These are phyloP conservation scores for Rutilus rutilus DNA, from an alignment of 2,113 vertebrate genomes.

Conservation along the genomic window DNA sequence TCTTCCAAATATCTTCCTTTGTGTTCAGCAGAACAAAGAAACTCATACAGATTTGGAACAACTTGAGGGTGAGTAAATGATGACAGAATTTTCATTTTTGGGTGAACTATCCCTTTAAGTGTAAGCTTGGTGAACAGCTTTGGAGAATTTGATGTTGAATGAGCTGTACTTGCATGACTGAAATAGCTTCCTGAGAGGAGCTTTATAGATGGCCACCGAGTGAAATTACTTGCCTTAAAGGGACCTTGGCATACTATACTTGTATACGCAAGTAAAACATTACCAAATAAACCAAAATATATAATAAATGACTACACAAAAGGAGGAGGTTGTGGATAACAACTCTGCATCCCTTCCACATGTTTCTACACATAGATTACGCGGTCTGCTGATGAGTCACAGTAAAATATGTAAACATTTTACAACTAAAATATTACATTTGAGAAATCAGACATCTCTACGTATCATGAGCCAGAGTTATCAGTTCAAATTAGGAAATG, in stretches of 20 bases:
- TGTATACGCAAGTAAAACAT: background rate
- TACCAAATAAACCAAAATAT: background rate
- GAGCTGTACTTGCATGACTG: too few species aligned
- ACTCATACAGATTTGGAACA: too few species aligned
- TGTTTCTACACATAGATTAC: background rate
- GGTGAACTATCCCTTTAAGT: too few species aligned
- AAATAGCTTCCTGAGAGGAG: too few species aligned
- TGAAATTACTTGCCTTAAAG: background rate
- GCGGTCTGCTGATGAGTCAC: background rate
- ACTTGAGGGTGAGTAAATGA: too few species aligned
- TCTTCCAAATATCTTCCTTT: too few species aligned
- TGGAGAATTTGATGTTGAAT: too few species aligned
- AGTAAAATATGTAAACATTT: background rate
- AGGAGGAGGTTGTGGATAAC: background rate
- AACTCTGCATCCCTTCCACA: background rate
- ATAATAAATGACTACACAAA: background rate
- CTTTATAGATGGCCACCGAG: too few species aligned
- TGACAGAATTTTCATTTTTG: too few species aligned
- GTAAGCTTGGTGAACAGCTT: too few species aligned
- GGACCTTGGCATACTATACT: background rate
- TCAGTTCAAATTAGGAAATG: slow-evolving; percentile 2
- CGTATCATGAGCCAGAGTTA: background rate
- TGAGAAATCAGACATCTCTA: background rate
- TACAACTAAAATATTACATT: background rate
- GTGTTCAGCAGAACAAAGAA: too few species aligned